Evolutionary conservation across 2,888 invertebrate genomes (phyloP), one percentile per base, ranked within the genome.

Genomic region (Cremastobaeus sp.): DNA sequence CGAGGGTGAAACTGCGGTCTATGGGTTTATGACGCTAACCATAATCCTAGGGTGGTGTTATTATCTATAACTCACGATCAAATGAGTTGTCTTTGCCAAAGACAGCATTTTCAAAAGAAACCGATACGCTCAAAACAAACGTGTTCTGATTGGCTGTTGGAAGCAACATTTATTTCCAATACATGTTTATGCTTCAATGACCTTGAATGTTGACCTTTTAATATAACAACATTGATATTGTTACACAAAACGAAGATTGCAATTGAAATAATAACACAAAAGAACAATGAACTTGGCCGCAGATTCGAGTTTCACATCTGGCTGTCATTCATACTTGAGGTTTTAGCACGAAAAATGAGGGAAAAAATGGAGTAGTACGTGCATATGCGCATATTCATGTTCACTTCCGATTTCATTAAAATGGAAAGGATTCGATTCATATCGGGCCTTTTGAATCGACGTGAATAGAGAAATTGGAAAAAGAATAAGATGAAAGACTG

Each of bases 1-100:
- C 41, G 64, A 59, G 68, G 73, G 50, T 62, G 55, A 60, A 47
- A 45, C 35, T 32, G 73, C 47, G 72, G 66, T 66, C 47, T 48
- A 47, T 41, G 20, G 12, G 21, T 73, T 73, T 73, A 73, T 55
- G 66, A 25, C 21, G 25, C 52, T 3, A 14, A 39, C 30, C 32
- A 8, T 62, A 47, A 34, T 30, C 47, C 37, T 39, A 54, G 62
- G 55, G 37, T 62, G 47, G 14, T 34, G 41, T 62, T 70, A 70
- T 62, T 70, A 70, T 62, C 54, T 34, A 62, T 62, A 48, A 62
- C 41, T 70, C 62, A 55, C 8, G 47, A 48, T 41, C 14, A 55
- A 60, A 54, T 47, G 55, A 69, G 54, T 32, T 54, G 54, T 60
- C 60, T 69, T n/a, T n/a, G n/a, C n/a, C n/a, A n/a, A n/a, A n/a